These are phyloP conservation scores for Agonopterix arenella DNA, from an alignment of 2,888 invertebrate species.

Conservation along the genomic window DNA sequence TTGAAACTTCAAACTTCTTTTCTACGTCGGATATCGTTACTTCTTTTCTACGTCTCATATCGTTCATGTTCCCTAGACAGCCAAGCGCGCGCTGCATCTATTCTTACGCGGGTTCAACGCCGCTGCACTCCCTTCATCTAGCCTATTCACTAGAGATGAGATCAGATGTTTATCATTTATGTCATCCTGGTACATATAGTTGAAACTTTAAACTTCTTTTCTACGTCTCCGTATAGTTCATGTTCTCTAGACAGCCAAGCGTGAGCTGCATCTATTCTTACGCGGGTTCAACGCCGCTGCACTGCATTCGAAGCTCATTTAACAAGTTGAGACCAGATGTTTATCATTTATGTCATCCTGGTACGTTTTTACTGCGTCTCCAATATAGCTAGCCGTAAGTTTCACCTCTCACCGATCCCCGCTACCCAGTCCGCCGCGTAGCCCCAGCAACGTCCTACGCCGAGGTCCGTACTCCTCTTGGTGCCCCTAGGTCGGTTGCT, in stretches of 20 bases:
- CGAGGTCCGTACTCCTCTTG: too few relatives aligned
- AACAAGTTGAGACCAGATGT: not conserved
- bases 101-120: constrained; percentile 23
- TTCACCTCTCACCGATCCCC: too few relatives aligned
- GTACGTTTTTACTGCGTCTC: not conserved
- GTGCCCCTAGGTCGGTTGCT: too few relatives aligned
- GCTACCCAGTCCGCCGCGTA: too few relatives aligned
- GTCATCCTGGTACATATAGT: not conserved
- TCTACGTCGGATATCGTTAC: not conserved
- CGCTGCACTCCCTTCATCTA: constrained; percentile 12
- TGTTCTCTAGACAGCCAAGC: constrained; percentile 27
- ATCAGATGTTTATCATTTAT: too few relatives aligned
- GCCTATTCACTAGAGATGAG: not conserved
- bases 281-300: constrained; percentile 18
- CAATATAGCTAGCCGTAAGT: too few relatives aligned
- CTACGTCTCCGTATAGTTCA: constrained; percentile 17
- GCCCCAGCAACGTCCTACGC: too few relatives aligned
- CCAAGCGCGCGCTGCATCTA: constrained; percentile 29
- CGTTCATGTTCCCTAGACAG: constrained; percentile 18
- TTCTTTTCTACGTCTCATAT: constrained; percentile 17
- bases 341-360: too few relatives aligned
- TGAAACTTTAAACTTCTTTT: not conserved
- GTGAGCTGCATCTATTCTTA: constrained; percentile 29
- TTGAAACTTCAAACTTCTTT: not conserved
- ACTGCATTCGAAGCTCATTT: constrained; percentile 4